Conservation (phyloP, 2,888 invertebrate species). For the Polydrusus cervinus region DNA sequence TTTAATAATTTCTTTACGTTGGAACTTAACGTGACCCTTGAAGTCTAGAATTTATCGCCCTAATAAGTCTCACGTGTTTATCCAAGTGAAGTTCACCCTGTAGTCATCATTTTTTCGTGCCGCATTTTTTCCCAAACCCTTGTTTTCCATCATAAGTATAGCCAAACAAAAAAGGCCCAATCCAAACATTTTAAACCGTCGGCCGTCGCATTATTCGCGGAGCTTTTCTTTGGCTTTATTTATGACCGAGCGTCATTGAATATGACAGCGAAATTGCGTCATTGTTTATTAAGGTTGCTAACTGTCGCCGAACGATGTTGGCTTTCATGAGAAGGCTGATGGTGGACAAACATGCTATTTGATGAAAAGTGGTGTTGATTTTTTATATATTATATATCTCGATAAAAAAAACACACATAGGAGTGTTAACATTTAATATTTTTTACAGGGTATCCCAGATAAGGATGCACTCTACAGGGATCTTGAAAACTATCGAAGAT, state of each 20-base stretch:
- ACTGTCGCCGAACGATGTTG: constrained; percentile 25
- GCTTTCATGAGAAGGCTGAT: constrained; percentile 20
- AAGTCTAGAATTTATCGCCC: too few species aligned
- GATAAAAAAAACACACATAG: too few species aligned
- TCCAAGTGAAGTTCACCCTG: constrained; percentile 1
- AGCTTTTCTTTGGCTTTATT: constrained; percentile 44
- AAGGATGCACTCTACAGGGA: too few species aligned
- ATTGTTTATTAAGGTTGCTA: constrained; percentile 53
- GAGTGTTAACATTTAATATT: too few species aligned
- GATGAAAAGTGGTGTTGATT: not conserved
- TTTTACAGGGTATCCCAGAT: too few species aligned
- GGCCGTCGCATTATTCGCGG: constrained; percentile 40
- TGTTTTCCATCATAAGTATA: constrained; percentile 48
- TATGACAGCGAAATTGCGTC: constrained; percentile 53
- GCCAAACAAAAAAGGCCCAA: constrained; percentile 51
- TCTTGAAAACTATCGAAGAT: too few species aligned
- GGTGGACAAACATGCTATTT: constrained; percentile 21
- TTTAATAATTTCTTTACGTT: too few species aligned
- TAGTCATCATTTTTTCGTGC: constrained; percentile 13
- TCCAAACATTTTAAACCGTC: constrained; percentile 51
- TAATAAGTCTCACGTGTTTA: too few species aligned
- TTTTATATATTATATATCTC: too few species aligned
- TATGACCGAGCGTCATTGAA: constrained; percentile 50
- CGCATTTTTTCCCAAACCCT: constrained; percentile 15
- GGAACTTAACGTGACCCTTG: too few species aligned